Conservation (phyloP, 2,113 vertebrate species). For the Haemorhous mexicanus region DNA sequence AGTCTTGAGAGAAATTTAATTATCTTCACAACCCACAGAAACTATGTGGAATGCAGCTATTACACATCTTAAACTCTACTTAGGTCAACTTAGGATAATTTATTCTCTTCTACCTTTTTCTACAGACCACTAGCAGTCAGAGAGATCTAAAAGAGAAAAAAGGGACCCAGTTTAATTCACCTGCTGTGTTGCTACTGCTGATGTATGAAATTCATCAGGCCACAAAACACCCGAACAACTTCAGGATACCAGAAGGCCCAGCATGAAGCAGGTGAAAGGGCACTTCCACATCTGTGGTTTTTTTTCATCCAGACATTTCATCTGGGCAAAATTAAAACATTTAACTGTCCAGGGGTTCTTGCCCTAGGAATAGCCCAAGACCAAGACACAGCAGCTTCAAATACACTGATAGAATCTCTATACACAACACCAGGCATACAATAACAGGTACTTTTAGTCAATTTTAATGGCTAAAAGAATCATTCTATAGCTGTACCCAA, state of each 20-base stretch:
- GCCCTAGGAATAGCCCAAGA: not conserved
- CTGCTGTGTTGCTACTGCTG: not conserved
- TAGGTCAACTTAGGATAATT: not conserved
- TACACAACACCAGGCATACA: not conserved
- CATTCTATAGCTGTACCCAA: not conserved
- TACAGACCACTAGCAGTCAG: not conserved
- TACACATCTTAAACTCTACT: not conserved
- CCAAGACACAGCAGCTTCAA: not conserved
- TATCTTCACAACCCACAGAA: not conserved
- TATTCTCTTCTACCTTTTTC: not conserved
- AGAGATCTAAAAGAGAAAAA: not conserved
- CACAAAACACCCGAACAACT: not conserved
- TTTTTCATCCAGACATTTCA: not conserved
- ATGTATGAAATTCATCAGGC: not conserved
- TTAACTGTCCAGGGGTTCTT: not conserved
- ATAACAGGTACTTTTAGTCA: not conserved
- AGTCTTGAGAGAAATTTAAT: not conserved
- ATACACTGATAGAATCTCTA: not conserved
- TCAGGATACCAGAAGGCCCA: not conserved
- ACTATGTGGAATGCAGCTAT: not conserved
- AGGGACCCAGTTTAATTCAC: not conserved
- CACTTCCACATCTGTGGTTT: not conserved
- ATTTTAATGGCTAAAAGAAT: not conserved
- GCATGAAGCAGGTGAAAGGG: not conserved
- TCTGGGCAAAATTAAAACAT: not conserved